phyloP scores from a whole-genome alignment of 2,797 vertebrate species.

The Mormyrops attenuatus region DNA sequence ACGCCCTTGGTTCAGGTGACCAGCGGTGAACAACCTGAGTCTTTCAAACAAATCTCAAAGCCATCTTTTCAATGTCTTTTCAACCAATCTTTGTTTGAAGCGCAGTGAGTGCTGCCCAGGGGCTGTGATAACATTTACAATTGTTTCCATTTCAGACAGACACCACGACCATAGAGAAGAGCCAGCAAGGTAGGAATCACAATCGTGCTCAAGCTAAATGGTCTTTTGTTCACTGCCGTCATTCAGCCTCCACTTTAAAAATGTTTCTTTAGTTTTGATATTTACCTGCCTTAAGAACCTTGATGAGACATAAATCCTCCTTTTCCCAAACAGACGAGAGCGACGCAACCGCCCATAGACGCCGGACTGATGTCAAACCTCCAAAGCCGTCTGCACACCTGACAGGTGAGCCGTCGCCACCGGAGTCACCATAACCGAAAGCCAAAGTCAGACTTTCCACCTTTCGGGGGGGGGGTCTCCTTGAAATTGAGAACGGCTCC shows the following conservation, averaged over 20 bases:
- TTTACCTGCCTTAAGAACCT: not conserved
- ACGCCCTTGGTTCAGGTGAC: not conserved
- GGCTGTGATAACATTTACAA: not conserved
- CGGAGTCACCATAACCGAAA: not conserved
- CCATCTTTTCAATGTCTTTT: constrained; percentile 49
- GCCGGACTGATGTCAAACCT: constrained; percentile 19
- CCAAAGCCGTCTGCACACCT: constrained; percentile 62
- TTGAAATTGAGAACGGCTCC: not conserved
- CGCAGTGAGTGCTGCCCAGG: not conserved
- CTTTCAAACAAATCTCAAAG: constrained; percentile 37
- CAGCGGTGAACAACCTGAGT: not conserved
- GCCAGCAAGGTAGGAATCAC: constrained; percentile 35
- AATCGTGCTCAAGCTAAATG: too few relatives aligned
- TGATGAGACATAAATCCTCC: not conserved
- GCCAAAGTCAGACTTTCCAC: not conserved
- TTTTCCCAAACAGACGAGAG: constrained; percentile 28
- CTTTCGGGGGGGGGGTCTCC: not conserved
- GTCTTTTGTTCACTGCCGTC: not conserved
- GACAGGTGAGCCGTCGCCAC: constrained; percentile 47
- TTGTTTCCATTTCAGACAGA: constrained; percentile 33
- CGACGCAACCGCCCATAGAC: not conserved
- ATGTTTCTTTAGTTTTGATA: not conserved
- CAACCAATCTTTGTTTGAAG: constrained; percentile 47
- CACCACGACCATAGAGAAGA: not conserved
- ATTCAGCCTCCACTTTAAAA: not conserved